Evolutionary conservation across 1,140 invertebrate genomes (phyloP), one percentile per base, ranked within the genome.

Genomic region (Habropoda laboriosa): DNA sequence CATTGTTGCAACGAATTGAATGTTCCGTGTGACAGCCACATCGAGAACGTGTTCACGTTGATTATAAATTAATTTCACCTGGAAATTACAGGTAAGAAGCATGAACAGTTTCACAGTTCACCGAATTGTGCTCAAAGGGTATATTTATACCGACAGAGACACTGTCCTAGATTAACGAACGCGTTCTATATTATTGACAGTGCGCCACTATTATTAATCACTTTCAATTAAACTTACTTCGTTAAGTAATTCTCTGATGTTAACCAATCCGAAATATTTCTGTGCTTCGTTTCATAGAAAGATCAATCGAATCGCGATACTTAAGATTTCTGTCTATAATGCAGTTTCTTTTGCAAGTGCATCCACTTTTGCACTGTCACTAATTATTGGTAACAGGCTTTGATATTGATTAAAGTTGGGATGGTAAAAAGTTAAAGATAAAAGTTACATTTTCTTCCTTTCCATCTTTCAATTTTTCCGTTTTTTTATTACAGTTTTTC

Each of bases 41-140:
- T 47, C 10, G 18, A 32, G 13, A 27, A 7, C 21, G 5, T 30
- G 12, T 38, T n/a, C 8, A 2, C n/a, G 27, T 53, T 6, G n/a
- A 55, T 55, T 57, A 40, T 55, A 45, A 71, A 58, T 58, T n/a
- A 32, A 10, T 51, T 27, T 61, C n/a, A 63, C 63, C 57, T 61
- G 24, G 32, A 74, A 42, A 24, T 61, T 40, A 5, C 27, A 21
- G 30, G 18, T 63, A 51, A 74, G 45, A 27, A 51, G 32, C 16
- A 51, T 30, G 35, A 74, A 38, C 71, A 18, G n/a, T 49, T 60
- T 61, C 57, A 61, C 71, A 21, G 71, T 49, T 74, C 45, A 74
- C 58, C 58, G 71, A 63, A 63, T 74, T 51, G 58, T 74, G 71
- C n/a, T 51, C 71, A 74, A 74, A 74, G 71, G 71, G 57, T 74